Percentiles rank a stretch among this genome's conserved stretches.
Conservation (phyloP, 2,113 vertebrate genomes). For the Paratilapia polleni region DNA sequence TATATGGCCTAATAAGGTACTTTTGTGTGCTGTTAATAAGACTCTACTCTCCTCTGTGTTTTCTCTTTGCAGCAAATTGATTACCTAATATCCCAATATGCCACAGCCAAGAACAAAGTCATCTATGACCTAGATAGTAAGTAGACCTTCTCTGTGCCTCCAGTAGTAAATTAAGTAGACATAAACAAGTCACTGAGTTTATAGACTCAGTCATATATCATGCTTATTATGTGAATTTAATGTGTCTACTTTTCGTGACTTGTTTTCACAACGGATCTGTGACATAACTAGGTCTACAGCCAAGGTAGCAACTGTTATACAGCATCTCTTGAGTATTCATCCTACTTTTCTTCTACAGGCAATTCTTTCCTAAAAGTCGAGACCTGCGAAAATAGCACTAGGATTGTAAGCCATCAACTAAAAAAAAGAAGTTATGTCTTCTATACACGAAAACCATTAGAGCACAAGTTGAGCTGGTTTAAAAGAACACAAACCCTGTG, state of each 20-base stretch:
- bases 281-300: conserved; percentile 48
- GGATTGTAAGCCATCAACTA: neutral
- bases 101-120: conserved; percentile 87
- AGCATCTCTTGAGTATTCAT: conserved; percentile 14
- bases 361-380: conserved; percentile 16
- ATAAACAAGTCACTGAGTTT: conserved; percentile 2
- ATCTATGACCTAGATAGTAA: conserved; percentile 92
- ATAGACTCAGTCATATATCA: neutral
- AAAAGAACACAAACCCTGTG: neutral
- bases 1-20: neutral
- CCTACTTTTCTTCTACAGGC: conserved; percentile 17
- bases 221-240: conserved; percentile 25
- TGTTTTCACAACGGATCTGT: conserved; percentile 31
- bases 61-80: conserved; percentile 88
- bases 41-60: conserved; percentile 31
- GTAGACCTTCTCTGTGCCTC: conserved; percentile 65
- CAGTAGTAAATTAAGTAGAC: conserved; percentile 18
- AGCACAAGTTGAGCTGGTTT: neutral
- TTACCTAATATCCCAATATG: conserved; percentile 88
- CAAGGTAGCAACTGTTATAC: neutral
- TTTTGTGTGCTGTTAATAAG: conserved; percentile 11
- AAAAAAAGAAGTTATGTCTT: neutral
- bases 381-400: neutral
- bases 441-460: neutral
- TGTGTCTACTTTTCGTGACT: conserved; percentile 25